These are phyloP conservation scores for Hyalella azteca DNA, from an alignment of 2,888 invertebrate species.

Conservation along the genomic window DNA sequence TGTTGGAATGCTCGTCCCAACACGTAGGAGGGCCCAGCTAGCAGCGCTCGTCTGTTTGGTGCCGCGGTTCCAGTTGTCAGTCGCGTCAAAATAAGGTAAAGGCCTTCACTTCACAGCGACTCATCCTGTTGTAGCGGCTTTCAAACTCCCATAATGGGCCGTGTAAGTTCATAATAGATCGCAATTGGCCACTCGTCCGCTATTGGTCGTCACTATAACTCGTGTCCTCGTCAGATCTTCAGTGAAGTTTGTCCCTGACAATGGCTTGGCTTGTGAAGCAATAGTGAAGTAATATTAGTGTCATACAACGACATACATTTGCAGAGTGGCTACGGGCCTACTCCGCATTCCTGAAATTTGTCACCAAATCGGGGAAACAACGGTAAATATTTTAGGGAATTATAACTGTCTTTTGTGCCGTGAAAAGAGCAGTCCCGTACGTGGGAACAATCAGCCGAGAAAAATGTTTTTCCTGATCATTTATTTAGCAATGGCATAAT, in stretches of 20 bases:
- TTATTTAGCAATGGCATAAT: no score
- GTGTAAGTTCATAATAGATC: constrained; percentile 30
- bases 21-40: not conserved
- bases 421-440: no score
- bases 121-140: constrained; percentile 25
- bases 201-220: not conserved
- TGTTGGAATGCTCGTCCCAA: no score
- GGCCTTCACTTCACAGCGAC: not conserved
- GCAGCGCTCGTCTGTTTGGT: not conserved
- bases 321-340: not conserved
- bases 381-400: not conserved
- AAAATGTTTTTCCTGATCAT: no score
- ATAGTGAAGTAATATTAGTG: not conserved
- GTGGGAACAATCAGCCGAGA: no score
- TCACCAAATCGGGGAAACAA: not conserved
- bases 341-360: constrained; percentile 2
- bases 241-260: not conserved
- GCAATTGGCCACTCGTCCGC: constrained; percentile 21
- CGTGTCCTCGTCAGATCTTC: constrained; percentile 9
- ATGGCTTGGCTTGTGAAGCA: not conserved
- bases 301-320: no score
- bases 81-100: constrained; percentile 22
- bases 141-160: constrained; percentile 24
- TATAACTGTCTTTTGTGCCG: no score
- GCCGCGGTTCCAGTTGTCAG: constrained; percentile 15